phyloP scores from a whole-genome alignment of 2,113 vertebrate species.

The Triplophysa dalaica region DNA sequence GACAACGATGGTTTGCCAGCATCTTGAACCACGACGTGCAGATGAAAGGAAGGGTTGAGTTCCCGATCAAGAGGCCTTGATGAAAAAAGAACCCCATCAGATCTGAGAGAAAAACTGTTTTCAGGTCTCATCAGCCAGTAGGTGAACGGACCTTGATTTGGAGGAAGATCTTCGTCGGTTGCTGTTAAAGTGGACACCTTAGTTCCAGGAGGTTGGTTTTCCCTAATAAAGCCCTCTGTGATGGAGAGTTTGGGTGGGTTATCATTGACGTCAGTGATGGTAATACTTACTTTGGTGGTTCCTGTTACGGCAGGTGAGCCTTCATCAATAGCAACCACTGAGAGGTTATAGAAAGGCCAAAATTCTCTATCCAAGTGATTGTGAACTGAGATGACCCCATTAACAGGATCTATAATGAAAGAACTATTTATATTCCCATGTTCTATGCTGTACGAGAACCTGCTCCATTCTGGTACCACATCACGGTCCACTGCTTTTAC shows the following conservation, averaged over 20 bases:
- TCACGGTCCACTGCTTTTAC: constrained; percentile 70
- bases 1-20: constrained; percentile 70
- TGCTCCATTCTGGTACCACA: constrained; percentile 65
- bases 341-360: constrained; percentile 72
- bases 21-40: constrained; percentile 68
- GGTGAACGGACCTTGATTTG: constrained; percentile 74
- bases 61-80: constrained; percentile 68
- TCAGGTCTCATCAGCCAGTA: constrained; percentile 67
- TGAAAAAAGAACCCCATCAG: constrained; percentile 72
- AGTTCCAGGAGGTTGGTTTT: constrained; percentile 74
- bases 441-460: constrained; percentile 67
- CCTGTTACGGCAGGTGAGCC: constrained; percentile 70
- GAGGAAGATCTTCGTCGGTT: constrained; percentile 69
- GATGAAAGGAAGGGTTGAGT: constrained; percentile 50
- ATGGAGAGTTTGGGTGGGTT: constrained; percentile 65
- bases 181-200: constrained; percentile 66
- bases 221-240: constrained; percentile 63
- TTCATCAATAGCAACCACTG: constrained; percentile 69
- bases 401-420: constrained; percentile 67
- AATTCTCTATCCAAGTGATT: constrained; percentile 71
- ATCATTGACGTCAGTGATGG: constrained; percentile 72
- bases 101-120: constrained; percentile 65
- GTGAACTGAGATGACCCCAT: constrained; percentile 66
- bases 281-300: constrained; percentile 64
- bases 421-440: constrained; percentile 68